phyloP scores from a whole-genome alignment of 2,797 vertebrate species.

The Protosalanx chinensis region DNA sequence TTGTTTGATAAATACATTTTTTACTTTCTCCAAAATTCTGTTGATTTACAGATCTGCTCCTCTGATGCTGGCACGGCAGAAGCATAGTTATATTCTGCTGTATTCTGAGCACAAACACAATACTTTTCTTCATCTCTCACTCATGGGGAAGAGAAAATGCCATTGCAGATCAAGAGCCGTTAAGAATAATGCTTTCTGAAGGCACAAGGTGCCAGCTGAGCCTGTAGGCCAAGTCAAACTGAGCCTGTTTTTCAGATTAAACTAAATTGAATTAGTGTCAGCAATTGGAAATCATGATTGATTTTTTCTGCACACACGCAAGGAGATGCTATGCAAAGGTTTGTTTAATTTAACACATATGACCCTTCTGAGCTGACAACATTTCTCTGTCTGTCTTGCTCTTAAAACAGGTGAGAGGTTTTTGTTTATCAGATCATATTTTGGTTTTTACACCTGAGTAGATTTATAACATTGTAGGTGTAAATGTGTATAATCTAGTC shows the following conservation, averaged over 20 bases:
- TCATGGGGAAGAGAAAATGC: slow-evolving; percentile 18
- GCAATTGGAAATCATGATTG: slow-evolving; percentile 62
- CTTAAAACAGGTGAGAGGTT: slow-evolving; percentile 47
- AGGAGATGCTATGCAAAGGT: slow-evolving; percentile 48
- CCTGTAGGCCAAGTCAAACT: slow-evolving; percentile 47
- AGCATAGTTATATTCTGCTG: neutral
- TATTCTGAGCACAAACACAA: slow-evolving; percentile 1
- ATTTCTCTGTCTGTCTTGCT: slow-evolving; percentile 45
- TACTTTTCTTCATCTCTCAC: slow-evolving; percentile 18
- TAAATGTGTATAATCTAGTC: too few relatives aligned
- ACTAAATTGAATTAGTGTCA: slow-evolving; percentile 68
- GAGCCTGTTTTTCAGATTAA: slow-evolving; percentile 64
- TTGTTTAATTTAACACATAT: slow-evolving; percentile 67
- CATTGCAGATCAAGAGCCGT: slow-evolving; percentile 33
- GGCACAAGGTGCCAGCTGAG: slow-evolving; percentile 45
- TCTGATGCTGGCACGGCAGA: neutral
- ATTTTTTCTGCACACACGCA: slow-evolving; percentile 64
- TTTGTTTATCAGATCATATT: slow-evolving; percentile 14
- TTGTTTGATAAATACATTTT: neutral
- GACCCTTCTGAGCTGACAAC: slow-evolving; percentile 55
- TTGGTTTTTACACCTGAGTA: too few relatives aligned
- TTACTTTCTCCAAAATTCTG: neutral
- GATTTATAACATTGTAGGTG: too few relatives aligned
- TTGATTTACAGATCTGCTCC: neutral
- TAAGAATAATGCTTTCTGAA: slow-evolving; percentile 52